These are phyloP conservation scores for Eupithecia inturbata DNA, from an alignment of 2,888 invertebrate genomes.

Conservation along the genomic window DNA sequence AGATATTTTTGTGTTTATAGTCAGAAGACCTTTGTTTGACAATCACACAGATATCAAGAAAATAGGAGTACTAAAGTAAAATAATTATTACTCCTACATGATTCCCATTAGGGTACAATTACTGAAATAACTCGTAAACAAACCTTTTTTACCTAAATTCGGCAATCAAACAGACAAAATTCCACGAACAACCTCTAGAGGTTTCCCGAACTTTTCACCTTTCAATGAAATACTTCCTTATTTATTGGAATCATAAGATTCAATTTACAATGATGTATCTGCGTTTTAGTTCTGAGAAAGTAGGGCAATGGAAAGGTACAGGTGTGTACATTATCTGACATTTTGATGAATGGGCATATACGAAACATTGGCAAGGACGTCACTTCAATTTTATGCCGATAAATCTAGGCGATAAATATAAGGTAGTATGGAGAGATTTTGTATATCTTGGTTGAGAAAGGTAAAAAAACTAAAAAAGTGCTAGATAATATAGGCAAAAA, in stretches of 20 bases:
- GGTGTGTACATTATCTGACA: slow-evolving; percentile 65
- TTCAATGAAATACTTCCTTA: neutral
- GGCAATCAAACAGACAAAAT: slow-evolving; percentile 61
- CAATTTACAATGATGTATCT: neutral
- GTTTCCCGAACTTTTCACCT: slow-evolving; percentile 33
- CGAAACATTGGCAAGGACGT: slow-evolving; percentile 53
- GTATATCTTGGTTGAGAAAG: neutral
- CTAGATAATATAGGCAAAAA: no score
- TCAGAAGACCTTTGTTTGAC: no score
- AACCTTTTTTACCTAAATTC: slow-evolving; percentile 17
- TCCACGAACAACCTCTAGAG: slow-evolving; percentile 62
- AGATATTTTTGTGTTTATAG: no score
- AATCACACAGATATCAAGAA: neutral
- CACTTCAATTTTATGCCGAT: slow-evolving; percentile 55
- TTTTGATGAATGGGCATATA: slow-evolving; percentile 61
- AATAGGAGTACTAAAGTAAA: neutral
- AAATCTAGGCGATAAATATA: slow-evolving; percentile 22
- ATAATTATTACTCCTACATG: neutral
- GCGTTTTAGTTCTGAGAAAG: slow-evolving; percentile 51
- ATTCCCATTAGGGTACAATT: no score
- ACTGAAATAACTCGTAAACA: neutral
- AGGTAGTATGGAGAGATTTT: slow-evolving; percentile 37
- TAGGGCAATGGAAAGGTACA: slow-evolving; percentile 62
- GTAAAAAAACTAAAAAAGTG: no score
- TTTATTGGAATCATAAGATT: neutral